Conservation (phyloP, 2,888 invertebrate genomes). For the Lepidochitona cinerea region DNA sequence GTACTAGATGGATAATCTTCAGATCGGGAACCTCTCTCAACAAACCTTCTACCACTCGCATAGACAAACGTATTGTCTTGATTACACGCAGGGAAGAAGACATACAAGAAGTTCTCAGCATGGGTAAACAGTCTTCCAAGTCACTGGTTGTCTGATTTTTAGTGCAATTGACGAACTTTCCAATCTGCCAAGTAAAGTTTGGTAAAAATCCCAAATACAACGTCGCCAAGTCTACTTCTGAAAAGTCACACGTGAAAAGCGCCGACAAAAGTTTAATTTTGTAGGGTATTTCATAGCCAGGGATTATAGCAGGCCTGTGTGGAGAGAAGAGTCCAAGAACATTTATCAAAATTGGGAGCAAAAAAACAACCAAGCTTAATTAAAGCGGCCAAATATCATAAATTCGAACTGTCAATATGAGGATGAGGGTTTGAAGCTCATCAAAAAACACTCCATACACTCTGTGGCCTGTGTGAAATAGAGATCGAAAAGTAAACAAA, state of each 20-base stretch:
- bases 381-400: too few species aligned
- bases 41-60: constrained; percentile 13
- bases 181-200: background rate
- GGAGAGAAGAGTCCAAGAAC: too few species aligned
- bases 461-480: too few species aligned
- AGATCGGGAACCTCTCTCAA: constrained; percentile 22
- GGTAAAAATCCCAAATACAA: constrained; percentile 9
- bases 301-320: background rate
- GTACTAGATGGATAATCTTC: constrained; percentile 32
- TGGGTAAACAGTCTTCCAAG: constrained; percentile 6
- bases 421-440: too few species aligned
- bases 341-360: too few species aligned
- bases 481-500: too few species aligned
- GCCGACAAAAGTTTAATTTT: background rate
- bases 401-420: too few species aligned
- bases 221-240: constrained; percentile 5
- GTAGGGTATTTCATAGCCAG: background rate
- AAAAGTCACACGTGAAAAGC: background rate
- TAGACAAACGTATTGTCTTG: constrained; percentile 30
- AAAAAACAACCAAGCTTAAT: too few species aligned
- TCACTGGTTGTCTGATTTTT: constrained; percentile 8
- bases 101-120: constrained; percentile 11
- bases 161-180: background rate
- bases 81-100: constrained; percentile 11
- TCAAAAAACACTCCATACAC: too few species aligned